phyloP scores from a whole-genome alignment of 37 sponge, comb jelly and placozoan genomes.

The Haliclona indistincta region DNA sequence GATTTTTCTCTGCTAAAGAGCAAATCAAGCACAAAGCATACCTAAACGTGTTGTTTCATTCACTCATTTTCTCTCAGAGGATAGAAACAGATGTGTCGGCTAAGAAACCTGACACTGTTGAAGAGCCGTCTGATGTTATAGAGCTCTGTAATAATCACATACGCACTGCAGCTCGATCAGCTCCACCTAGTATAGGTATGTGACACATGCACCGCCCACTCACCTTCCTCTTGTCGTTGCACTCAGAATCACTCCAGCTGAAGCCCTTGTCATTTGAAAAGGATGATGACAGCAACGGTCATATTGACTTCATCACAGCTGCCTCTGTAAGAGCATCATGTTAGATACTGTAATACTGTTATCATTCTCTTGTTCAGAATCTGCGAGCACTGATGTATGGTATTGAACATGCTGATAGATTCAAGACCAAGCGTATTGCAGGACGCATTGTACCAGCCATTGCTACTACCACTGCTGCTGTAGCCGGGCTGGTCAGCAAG shows the following conservation, averaged over 20 bases:
- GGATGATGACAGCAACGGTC: slow-evolving; percentile 94
- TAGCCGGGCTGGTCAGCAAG: slow-evolving; percentile 88
- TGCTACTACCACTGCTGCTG: slow-evolving; percentile 98
- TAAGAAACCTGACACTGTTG: slow-evolving; percentile 52
- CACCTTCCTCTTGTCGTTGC: neutral
- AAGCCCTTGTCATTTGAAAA: slow-evolving; percentile 79
- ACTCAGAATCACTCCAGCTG: slow-evolving; percentile 53
- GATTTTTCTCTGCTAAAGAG: neutral
- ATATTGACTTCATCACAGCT: slow-evolving; percentile 98
- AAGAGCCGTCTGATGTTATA: slow-evolving; percentile 36
- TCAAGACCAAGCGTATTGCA: slow-evolving; percentile 95
- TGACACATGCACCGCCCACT: neutral
- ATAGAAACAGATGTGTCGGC: slow-evolving; percentile 80
- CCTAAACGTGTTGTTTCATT: neutral
- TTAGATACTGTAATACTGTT: neutral
- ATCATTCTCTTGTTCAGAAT: slow-evolving; percentile 54
- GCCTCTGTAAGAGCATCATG: slow-evolving; percentile 66
- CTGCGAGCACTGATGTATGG: slow-evolving; percentile 84
- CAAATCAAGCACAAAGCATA: neutral
- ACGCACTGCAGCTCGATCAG: neutral
- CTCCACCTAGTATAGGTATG: neutral
- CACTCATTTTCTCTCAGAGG: slow-evolving; percentile 14
- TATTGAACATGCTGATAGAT: slow-evolving; percentile 86
- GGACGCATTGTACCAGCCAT: slow-evolving; percentile 98
- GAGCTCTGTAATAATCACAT: slow-evolving; percentile 26